phyloP scores from a whole-genome alignment of 2,888 invertebrate species.

The Ceramica pisi region DNA sequence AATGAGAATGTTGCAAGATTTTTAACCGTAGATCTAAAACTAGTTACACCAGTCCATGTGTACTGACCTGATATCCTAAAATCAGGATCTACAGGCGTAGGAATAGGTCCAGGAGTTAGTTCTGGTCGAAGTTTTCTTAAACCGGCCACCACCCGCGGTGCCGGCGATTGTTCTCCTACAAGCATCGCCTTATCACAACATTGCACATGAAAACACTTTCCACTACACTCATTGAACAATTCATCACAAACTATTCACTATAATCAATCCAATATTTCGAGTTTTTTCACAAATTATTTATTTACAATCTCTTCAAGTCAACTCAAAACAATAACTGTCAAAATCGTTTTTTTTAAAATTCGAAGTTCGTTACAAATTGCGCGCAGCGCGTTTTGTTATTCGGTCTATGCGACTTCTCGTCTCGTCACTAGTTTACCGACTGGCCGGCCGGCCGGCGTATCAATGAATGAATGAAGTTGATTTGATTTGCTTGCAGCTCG shows the following conservation, averaged over 20 bases:
- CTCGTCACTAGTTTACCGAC: slow-evolving; percentile 63
- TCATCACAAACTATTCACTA: slow-evolving; percentile 65
- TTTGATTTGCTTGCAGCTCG: slow-evolving; percentile 70
- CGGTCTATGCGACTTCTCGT: slow-evolving; percentile 53
- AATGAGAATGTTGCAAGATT: slow-evolving; percentile 26
- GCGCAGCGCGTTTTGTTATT: slow-evolving; percentile 75
- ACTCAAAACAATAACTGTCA: slow-evolving; percentile 78
- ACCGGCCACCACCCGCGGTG: slow-evolving; percentile 90
- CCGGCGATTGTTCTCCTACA: slow-evolving; percentile 89
- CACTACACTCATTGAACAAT: slow-evolving; percentile 75
- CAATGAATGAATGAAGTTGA: slow-evolving; percentile 83
- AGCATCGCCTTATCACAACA: slow-evolving; percentile 87
- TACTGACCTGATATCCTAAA: slow-evolving; percentile 87
- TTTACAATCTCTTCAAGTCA: slow-evolving; percentile 40
- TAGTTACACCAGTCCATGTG: neutral
- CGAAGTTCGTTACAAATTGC: slow-evolving; percentile 86
- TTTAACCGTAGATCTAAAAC: slow-evolving; percentile 1
- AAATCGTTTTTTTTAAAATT: slow-evolving; percentile 82
- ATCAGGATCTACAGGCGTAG: slow-evolving; percentile 85
- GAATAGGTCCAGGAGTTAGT: slow-evolving; percentile 86
- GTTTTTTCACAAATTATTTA: slow-evolving; percentile 55
- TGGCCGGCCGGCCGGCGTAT: slow-evolving; percentile 79
- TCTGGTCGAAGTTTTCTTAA: slow-evolving; percentile 87
- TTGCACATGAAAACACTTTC: slow-evolving; percentile 79
- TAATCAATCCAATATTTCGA: slow-evolving; percentile 57